phyloP scores from a whole-genome alignment of 2,797 vertebrate genomes.

The Poecile montanus region DNA sequence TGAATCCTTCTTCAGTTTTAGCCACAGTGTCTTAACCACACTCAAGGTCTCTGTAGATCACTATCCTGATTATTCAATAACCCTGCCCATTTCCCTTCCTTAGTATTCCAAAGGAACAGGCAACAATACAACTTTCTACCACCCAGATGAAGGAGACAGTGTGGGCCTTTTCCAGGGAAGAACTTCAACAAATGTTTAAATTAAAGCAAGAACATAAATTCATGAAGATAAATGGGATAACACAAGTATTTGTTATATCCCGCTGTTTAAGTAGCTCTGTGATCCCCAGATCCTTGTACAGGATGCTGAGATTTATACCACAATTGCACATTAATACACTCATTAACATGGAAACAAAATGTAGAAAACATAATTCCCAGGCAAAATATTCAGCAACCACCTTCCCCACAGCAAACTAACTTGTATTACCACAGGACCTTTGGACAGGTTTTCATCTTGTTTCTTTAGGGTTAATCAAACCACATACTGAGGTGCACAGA shows the following conservation, averaged over 20 bases:
- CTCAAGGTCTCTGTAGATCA: neutral
- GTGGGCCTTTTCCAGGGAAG: neutral
- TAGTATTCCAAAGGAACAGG: neutral
- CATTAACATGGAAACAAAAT: neutral
- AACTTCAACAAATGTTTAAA: neutral
- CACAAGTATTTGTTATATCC: neutral
- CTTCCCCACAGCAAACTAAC: neutral
- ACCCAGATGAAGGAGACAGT: neutral
- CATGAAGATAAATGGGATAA: neutral
- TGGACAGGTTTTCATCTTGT: neutral
- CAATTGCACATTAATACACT: neutral
- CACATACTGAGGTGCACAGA: neutral
- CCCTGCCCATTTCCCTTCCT: neutral
- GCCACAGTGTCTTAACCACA: neutral
- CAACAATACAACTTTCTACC: neutral
- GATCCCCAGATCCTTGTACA: neutral
- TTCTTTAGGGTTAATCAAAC: neutral
- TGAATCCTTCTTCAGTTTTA: neutral
- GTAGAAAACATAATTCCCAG: neutral
- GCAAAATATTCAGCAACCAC: neutral
- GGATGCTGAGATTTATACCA: accelerated
- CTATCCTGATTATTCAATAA: neutral
- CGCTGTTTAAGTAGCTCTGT: neutral
- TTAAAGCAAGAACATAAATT: neutral
- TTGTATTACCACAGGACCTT: neutral